Conservation (phyloP, 2,113 vertebrate species). For the Ondatra zibethicus region DNA sequence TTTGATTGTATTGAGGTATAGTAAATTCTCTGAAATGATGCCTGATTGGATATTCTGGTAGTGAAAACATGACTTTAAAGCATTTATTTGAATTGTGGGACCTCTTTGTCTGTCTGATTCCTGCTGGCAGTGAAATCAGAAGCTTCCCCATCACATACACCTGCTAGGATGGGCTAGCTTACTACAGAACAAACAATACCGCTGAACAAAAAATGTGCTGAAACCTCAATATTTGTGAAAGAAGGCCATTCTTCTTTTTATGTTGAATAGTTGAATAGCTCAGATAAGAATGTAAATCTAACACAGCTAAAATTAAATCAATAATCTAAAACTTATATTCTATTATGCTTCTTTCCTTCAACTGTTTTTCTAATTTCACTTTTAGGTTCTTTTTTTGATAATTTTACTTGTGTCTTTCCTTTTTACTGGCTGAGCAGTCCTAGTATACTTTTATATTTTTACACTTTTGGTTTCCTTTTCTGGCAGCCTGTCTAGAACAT, state of each 20-base stretch:
- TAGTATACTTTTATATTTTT: neutral
- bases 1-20: neutral
- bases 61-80: neutral
- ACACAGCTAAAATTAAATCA: neutral
- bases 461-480: neutral
- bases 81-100: neutral
- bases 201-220: neutral
- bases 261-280: neutral
- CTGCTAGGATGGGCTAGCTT: neutral
- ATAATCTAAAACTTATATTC: neutral
- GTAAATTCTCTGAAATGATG: neutral
- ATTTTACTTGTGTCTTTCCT: neutral
- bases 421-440: too few species aligned
- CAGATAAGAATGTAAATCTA: neutral
- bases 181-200: too few species aligned
- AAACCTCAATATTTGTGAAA: neutral
- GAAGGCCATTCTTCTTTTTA: neutral
- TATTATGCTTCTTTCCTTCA: neutral
- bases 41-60: neutral
- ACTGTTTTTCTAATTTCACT: neutral
- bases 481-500: neutral
- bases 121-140: neutral
- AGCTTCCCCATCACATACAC: neutral
- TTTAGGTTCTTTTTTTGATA: neutral
- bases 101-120: neutral